Conservation (phyloP, 2,797 vertebrate genomes). For the Chiloscyllium punctatum region DNA sequence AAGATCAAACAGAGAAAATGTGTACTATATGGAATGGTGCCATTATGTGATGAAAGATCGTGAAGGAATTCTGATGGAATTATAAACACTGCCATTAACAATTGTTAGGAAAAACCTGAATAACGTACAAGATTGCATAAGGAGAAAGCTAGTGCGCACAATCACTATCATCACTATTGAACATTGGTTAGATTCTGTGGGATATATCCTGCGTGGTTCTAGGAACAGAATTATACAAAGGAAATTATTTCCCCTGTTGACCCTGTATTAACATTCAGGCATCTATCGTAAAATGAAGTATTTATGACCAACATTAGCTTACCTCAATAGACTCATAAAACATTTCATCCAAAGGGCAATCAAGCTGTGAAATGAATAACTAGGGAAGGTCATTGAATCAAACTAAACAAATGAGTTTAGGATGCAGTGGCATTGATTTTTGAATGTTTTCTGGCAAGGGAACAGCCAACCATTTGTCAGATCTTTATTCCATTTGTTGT, state of each 20-base stretch:
- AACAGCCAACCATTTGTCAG: neutral
- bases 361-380: neutral
- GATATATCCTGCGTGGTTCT: neutral
- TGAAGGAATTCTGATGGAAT: neutral
- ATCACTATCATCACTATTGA: neutral
- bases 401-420: neutral
- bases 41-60: neutral
- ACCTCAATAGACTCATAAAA: neutral
- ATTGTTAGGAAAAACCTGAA: neutral
- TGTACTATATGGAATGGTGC: neutral
- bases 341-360: neutral
- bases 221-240: neutral
- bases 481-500: neutral
- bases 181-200: too few relatives aligned
- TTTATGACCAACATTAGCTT: neutral
- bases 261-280: neutral
- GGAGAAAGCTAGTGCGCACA: neutral
- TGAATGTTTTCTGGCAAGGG: too few relatives aligned
- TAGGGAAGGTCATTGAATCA: neutral
- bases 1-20: neutral
- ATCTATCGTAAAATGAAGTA: too few relatives aligned
- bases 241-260: neutral
- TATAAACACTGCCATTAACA: neutral
- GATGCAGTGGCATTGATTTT: neutral
- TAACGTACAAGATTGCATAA: neutral